Evolutionary conservation across 2,797 vertebrate species (phyloP).

Genomic region (Poeciliopsis infans): DNA sequence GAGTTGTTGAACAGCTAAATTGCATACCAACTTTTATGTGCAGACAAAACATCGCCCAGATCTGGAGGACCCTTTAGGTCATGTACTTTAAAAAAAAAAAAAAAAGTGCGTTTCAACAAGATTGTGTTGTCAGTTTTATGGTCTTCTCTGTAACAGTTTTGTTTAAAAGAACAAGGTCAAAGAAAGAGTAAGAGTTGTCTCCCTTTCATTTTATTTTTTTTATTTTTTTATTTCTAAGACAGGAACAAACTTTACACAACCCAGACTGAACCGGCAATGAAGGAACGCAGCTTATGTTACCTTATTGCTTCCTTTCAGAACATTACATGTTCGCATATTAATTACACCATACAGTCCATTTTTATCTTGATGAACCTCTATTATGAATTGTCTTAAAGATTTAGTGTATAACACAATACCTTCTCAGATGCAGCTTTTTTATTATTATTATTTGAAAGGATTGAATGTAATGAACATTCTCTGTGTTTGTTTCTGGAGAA

Average conservation of each 20-base stretch:
- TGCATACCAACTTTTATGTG: conserved; percentile 2
- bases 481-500: background rate
- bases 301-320: background rate
- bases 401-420: background rate
- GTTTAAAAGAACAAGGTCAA: conserved; percentile 5
- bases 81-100: background rate
- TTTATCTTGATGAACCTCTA: background rate
- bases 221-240: conserved; percentile 37
- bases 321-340: background rate
- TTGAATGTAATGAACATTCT: background rate
- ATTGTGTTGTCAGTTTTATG: conserved; percentile 4
- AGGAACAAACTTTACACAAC: conserved; percentile 12
- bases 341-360: background rate
- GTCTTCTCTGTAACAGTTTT: conserved; percentile 20
- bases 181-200: background rate
- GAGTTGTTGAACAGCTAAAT: conserved; percentile 13
- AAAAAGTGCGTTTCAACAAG: background rate
- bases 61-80: background rate
- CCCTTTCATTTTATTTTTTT: background rate
- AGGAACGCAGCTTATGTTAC: conserved; percentile 27
- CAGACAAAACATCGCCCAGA: background rate
- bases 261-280: conserved; percentile 14
- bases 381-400: background rate
- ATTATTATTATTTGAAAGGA: background rate
- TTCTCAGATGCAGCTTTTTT: background rate